phyloP scores from a whole-genome alignment of 2,113 vertebrate species.

The Ceyx cyanopectus region DNA sequence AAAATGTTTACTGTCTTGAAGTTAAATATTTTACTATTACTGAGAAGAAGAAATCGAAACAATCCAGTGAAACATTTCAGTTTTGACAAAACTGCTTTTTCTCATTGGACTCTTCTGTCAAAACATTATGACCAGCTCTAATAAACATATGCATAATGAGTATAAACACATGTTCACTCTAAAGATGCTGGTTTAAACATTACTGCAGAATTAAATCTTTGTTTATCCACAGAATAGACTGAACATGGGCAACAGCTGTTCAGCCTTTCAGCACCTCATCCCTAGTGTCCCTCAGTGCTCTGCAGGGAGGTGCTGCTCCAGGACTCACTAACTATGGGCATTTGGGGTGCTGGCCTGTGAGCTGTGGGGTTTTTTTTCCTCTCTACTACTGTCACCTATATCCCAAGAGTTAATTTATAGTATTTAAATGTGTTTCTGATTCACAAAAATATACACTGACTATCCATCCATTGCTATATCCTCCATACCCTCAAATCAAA shows the following conservation, averaged over 20 bases:
- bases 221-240: not conserved
- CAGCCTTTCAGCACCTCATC: not conserved
- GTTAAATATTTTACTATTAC: constrained; percentile 29
- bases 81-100: constrained; percentile 35
- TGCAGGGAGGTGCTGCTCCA: not conserved
- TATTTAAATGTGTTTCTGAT: too few species aligned
- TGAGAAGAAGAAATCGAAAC: not conserved
- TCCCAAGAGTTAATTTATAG: not conserved
- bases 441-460: fast-evolving
- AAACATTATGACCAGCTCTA: constrained; percentile 14
- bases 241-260: constrained; percentile 5
- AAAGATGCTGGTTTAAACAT: constrained; percentile 3
- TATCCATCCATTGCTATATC: fast-evolving
- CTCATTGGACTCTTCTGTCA: not conserved
- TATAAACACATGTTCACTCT: not conserved
- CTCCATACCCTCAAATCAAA: fast-evolving
- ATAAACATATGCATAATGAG: constrained; percentile 60
- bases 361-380: fast-evolving
- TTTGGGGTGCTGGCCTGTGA: fast-evolving
- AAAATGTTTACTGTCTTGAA: not conserved
- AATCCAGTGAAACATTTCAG: not conserved
- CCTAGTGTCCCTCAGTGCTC: not conserved
- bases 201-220: not conserved
- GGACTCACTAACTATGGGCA: fast-evolving
- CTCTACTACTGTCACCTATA: fast-evolving